These are phyloP conservation scores for Helicoverpa zea DNA, from an alignment of 1,140 invertebrate genomes.

Conservation along the genomic window DNA sequence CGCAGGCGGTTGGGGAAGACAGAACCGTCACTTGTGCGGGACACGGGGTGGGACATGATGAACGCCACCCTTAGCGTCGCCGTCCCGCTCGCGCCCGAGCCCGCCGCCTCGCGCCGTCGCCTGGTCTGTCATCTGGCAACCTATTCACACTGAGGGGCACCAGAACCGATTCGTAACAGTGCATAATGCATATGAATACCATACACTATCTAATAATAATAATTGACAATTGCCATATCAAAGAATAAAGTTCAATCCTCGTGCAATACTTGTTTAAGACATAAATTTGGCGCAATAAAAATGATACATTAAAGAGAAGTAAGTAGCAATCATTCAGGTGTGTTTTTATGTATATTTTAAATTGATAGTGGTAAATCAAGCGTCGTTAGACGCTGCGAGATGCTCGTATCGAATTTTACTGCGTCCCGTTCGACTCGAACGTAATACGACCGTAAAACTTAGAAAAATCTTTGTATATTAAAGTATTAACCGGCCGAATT, in stretches of 20 bases:
- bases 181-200: conserved; percentile 81
- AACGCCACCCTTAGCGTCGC: conserved; percentile 68
- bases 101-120: conserved; percentile 60
- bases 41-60: conserved; percentile 81
- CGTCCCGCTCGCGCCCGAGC: conserved; percentile 66
- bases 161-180: conserved; percentile 84
- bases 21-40: conserved; percentile 78
- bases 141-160: conserved; percentile 78
- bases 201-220: conserved; percentile 73
- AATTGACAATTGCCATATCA: conserved; percentile 54
- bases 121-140: conserved; percentile 79
- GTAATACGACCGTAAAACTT: conserved; percentile 81
- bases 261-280: conserved; percentile 45
- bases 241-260: conserved; percentile 41
- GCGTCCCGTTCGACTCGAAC: conserved; percentile 66
- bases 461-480: conserved; percentile 80
- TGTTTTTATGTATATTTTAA: conserved; percentile 75
- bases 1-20: conserved; percentile 80
- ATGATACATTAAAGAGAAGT: conserved; percentile 60
- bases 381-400: conserved; percentile 74
- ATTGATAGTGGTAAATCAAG: conserved; percentile 82
- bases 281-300: conserved; percentile 62
- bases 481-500: conserved; percentile 60
- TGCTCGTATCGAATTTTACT: conserved; percentile 81
- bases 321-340: conserved; percentile 69